Evolutionary conservation across 2,797 vertebrate genomes (phyloP).

Genomic region (Synaphobranchus kaupii): DNA sequence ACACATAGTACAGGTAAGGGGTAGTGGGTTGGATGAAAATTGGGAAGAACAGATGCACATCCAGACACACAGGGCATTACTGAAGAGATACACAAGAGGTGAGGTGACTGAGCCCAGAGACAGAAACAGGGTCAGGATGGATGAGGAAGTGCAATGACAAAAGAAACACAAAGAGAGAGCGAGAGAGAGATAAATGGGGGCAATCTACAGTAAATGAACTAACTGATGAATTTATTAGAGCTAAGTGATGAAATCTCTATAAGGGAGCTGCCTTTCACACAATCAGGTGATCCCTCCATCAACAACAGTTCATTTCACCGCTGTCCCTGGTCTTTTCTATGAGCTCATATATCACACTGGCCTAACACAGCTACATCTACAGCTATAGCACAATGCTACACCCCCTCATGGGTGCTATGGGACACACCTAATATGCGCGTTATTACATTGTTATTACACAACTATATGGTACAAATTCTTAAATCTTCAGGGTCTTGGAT

Average conservation of each 20-base stretch:
- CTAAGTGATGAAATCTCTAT: background rate
- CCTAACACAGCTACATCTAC: background rate
- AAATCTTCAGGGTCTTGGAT: background rate
- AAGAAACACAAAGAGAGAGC: background rate
- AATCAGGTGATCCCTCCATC: background rate
- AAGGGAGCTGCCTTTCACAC: background rate
- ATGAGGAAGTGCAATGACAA: background rate
- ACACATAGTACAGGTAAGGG: conserved; percentile 11
- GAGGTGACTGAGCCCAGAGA: background rate
- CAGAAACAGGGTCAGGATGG: background rate
- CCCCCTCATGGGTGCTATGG: background rate
- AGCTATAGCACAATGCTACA: background rate
- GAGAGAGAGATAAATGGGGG: background rate
- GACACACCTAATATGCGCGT: background rate
- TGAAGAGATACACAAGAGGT: too few species aligned
- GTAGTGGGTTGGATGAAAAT: conserved; percentile 6
- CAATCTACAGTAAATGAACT: background rate
- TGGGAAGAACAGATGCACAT: background rate
- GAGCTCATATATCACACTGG: background rate
- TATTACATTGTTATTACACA: background rate
- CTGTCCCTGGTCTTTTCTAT: background rate
- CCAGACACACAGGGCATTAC: background rate
- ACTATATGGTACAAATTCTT: background rate
- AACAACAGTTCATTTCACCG: background rate
- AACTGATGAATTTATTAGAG: background rate